Base-by-base conservation (phyloP, 2,113 vertebrate genomes). In the Herpetotheres cachinnans region DNA sequence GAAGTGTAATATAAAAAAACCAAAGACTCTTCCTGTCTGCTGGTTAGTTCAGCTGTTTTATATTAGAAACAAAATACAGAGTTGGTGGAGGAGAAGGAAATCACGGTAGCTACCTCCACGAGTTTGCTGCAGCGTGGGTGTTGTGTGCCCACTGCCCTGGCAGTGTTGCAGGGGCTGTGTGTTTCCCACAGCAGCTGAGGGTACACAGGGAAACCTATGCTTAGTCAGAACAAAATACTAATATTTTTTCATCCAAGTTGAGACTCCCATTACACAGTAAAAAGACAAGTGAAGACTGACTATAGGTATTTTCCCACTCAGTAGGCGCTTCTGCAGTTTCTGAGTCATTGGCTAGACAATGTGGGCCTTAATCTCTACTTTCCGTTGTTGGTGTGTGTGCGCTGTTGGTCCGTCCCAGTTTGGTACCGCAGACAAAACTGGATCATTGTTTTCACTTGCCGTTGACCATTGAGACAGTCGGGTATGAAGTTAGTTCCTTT, bases 221-320 rank as follows among this genome's bases (percentile, higher is more conserved):
- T 97, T 96, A 96, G 89, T 98, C 94, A 97, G 95, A 97, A 86
- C 90, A 77, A 93, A 91, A 94, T 69, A 78, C 8, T 67, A 63
- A 16, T 76, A 7, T 46, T 76, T 82, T 82, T 65, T 86, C 73
- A 92, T 62, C 56, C 93, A 72, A 89, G 80, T 2, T 67, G 73
- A 94, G 91, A 42, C 50, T 69, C 61, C 83, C 92, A 32, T 92
- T 91, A 84, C 89, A 36, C 73, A 93, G 91, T 94, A 88, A 93
- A 89, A 97, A 92, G 90, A 27, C 55, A 85, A 97, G 94, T 42
- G 65, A 65, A 55, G 93, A 40, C 91, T 94, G 92, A 96, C 94
- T 96, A 2, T 81, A n/a, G 91, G 91, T 95, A 36, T 93, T 95
- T 97, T 97, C 96, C 87, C 92, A 81, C 92, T 88, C 65, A 16